Conservation (phyloP, 2,797 vertebrate species). For the Erpetoichthys calabaricus region DNA sequence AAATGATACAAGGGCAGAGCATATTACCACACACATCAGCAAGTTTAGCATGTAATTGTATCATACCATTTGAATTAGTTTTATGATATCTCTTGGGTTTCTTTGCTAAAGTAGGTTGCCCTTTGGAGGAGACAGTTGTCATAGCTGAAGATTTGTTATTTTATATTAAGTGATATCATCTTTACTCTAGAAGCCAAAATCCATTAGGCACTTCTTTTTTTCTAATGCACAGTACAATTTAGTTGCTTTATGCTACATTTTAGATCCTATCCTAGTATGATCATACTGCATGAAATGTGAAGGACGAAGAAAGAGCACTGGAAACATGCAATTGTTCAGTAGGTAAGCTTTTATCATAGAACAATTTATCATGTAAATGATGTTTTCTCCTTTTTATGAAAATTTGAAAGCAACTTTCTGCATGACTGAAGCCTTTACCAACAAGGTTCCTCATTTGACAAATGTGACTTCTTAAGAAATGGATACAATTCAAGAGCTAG, state of each 20-base stretch:
- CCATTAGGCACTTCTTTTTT: constrained; percentile 16
- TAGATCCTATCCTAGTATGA: constrained; percentile 41
- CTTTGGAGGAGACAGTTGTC: constrained; percentile 17
- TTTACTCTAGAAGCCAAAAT: constrained; percentile 26
- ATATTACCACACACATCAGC: no score
- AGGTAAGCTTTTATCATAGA: constrained; percentile 49
- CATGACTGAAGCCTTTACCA: constrained; percentile 53
- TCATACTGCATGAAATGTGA: constrained; percentile 42
- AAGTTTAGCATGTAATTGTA: no score
- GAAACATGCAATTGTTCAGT: constrained; percentile 48
- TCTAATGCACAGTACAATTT: constrained; percentile 33
- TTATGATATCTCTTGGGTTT: background rate
- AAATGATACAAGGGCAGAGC: no score
- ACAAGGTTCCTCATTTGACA: constrained; percentile 34
- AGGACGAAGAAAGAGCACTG: constrained; percentile 53
- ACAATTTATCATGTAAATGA: constrained; percentile 61
- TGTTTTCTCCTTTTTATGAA: constrained; percentile 45
- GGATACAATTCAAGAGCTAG: constrained; percentile 24
- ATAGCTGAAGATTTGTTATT: constrained; percentile 35
- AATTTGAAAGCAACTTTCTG: constrained; percentile 55
- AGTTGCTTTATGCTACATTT: constrained; percentile 49
- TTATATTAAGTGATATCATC: constrained; percentile 16
- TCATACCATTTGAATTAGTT: background rate
- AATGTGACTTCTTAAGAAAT: constrained; percentile 15
- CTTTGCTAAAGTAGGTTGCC: background rate